phyloP scores from a whole-genome alignment of 2,113 vertebrate genomes.

The Oreochromis spilurus region DNA sequence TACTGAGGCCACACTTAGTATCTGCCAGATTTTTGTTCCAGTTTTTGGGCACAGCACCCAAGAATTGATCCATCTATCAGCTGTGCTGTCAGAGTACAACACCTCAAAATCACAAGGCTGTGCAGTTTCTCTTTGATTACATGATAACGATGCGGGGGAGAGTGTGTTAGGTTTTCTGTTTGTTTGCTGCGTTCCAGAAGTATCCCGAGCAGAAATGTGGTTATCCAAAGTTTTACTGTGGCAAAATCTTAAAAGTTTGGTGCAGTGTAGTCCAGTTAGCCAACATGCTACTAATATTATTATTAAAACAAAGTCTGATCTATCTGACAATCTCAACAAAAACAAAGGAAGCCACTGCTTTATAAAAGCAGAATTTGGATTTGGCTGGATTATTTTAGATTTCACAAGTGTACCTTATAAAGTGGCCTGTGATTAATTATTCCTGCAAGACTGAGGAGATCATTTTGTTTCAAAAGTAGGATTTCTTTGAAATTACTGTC shows the following conservation, averaged over 20 bases:
- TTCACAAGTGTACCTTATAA: not conserved
- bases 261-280: not conserved
- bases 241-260: not conserved
- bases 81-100: not conserved
- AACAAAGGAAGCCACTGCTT: not conserved
- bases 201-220: not conserved
- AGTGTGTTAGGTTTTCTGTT: not conserved
- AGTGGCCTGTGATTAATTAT: not conserved
- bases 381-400: not conserved
- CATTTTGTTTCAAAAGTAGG: not conserved
- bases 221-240: not conserved
- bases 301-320: not conserved
- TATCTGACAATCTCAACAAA: not conserved
- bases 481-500: not conserved
- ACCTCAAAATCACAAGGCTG: not conserved
- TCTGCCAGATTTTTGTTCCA: not conserved
- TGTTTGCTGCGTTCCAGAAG: not conserved
- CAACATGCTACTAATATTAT: not conserved
- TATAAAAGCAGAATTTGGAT: not conserved
- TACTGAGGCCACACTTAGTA: not conserved
- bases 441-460: not conserved
- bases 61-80: constrained; percentile 7
- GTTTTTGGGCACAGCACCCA: not conserved
- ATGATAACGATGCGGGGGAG: not conserved
- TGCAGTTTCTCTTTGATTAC: not conserved